Evolutionary conservation across 2,888 invertebrate species (phyloP).

Genomic region (Brachyptera putata): DNA sequence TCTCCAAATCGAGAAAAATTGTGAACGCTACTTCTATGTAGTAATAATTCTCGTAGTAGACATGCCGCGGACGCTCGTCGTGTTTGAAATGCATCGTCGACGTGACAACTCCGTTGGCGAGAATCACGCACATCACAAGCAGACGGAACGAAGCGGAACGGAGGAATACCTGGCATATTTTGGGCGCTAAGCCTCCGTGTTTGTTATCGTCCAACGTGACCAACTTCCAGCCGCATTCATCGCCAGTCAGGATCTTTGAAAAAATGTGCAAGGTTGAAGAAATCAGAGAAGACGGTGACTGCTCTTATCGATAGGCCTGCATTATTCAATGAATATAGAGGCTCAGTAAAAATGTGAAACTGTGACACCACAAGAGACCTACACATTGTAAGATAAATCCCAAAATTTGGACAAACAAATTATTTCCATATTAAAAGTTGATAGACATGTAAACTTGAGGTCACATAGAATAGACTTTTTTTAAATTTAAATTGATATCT

Average conservation of each 20-base stretch:
- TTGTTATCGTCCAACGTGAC: conserved; percentile 96
- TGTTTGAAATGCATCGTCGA: conserved; percentile 95
- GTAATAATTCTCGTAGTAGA: conserved; percentile 87
- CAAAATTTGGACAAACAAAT: too few relatives aligned
- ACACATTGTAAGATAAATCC: neutral
- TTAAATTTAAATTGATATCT: too few relatives aligned
- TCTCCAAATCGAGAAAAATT: conserved; percentile 88
- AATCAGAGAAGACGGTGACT: too few relatives aligned
- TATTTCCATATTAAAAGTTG: too few relatives aligned
- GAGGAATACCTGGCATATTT: conserved; percentile 77
- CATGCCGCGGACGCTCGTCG: conserved; percentile 74
- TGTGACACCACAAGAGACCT: too few relatives aligned
- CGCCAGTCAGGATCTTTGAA: conserved; percentile 75
- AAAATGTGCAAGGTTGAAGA: too few relatives aligned
- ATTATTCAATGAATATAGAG: too few relatives aligned
- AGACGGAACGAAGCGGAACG: conserved; percentile 90
- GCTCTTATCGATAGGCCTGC: too few relatives aligned
- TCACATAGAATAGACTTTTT: too few relatives aligned
- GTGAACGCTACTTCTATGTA: conserved; percentile 95
- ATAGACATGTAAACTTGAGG: too few relatives aligned
- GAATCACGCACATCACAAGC: conserved; percentile 88
- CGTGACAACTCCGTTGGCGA: conserved; percentile 93
- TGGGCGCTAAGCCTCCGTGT: conserved; percentile 81
- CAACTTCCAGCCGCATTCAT: conserved; percentile 93
- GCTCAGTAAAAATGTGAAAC: too few relatives aligned